Evolutionary conservation across 2,113 vertebrate genomes (phyloP).

Genomic region (Melanocharis versteri): DNA sequence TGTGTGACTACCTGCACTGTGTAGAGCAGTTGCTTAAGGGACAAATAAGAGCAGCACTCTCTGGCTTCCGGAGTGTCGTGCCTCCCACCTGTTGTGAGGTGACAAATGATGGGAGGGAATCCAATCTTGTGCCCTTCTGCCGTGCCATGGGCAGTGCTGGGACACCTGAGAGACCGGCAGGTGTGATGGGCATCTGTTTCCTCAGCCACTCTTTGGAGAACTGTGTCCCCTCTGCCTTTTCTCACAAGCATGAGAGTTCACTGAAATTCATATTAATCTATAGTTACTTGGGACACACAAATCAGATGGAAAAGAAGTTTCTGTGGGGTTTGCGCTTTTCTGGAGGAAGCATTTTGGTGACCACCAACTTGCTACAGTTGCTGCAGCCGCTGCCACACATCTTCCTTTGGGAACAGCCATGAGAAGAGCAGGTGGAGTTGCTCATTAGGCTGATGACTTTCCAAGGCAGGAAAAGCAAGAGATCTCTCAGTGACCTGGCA

Average conservation of each 20-base stretch:
- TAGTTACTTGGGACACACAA: not conserved
- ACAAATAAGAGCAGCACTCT: not conserved
- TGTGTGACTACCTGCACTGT: not conserved
- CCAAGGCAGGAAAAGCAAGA: conserved; percentile 9
- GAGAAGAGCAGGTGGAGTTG: not conserved
- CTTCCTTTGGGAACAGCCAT: not conserved
- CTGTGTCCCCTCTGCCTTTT: not conserved
- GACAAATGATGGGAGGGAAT: not conserved
- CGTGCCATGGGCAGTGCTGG: not conserved
- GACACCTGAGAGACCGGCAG: rapidly evolving
- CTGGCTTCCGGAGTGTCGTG: not conserved
- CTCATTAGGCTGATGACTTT: not conserved
- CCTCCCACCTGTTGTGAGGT: not conserved
- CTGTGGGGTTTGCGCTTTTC: rapidly evolving
- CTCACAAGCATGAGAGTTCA: not conserved
- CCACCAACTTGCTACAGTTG: not conserved
- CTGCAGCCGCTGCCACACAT: rapidly evolving
- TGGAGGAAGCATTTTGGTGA: not conserved
- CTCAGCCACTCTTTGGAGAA: not conserved
- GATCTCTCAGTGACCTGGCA: conserved; percentile 8
- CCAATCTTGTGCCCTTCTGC: not conserved
- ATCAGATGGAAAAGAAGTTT: not conserved
- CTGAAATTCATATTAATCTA: not conserved
- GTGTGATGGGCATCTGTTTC: not conserved
- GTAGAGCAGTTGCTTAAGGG: not conserved